Base-by-base conservation (phyloP, 2,113 vertebrate species). In the Pterocles orientalis region DNA sequence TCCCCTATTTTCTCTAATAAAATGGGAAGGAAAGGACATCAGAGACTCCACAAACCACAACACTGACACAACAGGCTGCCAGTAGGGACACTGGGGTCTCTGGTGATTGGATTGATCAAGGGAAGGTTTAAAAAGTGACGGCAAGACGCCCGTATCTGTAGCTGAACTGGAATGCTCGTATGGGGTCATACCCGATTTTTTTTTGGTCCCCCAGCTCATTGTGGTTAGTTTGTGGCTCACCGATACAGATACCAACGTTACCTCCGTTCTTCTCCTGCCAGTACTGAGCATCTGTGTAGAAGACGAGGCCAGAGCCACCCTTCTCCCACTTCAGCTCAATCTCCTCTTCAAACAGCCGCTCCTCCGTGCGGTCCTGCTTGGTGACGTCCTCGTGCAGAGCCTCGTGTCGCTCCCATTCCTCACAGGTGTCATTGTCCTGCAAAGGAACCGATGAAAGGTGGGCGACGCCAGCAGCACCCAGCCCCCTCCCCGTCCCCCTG, bases 251-350 rank as follows among this genome's bases (percentile, higher is more conserved):
- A 26, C 3, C 71, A 24, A 1, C 1, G 8, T 94, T 94, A 99
- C 99, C 99, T 98, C 99, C 99, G 13, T 99, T 98, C 68, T 99
- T 96, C 91, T 99, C 98, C 91, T 98, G 98, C 99, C 99, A 99
- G 96, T 98, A 99, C 90, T 99, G 99, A 31, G 99, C 99, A 0
- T 99, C 99, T 0, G 99, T 99, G 97, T 99, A 99, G 97, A 99
- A 99, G 18, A 99, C 99, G 23, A 99, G 98, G 75, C 99, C 99
- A 0, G 99, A 99, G 56, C 99, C 99, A 0, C 99, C 99, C 28
- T 99, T 99, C 97, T 99, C 99, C 99, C 99, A 99, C 96, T 99
- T 99, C 48, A 99, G 96, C 97, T 99, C 99, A 8, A 99, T 99
- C 97, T 99, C 98, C 95, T 99, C 99, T 86, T 99, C 99, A 58